Conservation (phyloP, 2,888 invertebrate genomes). For the Machimus rusticus region DNA sequence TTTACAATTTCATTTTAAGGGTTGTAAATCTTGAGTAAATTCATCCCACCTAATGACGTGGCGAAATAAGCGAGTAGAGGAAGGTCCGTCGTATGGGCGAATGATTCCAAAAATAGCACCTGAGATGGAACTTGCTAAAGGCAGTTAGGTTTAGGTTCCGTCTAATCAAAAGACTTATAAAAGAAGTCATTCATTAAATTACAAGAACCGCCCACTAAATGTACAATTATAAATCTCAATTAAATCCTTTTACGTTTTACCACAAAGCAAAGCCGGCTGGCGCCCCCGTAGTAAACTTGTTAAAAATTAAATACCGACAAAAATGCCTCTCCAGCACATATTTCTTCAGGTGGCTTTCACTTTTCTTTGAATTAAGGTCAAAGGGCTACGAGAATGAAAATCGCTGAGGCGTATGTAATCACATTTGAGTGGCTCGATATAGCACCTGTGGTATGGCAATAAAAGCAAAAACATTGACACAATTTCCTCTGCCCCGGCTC, state of each 20-base stretch:
- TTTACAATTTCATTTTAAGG: neutral
- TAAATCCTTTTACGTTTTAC: neutral
- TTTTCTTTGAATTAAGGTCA: slow-evolving; percentile 20
- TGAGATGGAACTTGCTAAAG: neutral
- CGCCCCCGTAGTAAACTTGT: neutral
- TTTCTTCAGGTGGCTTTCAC: neutral
- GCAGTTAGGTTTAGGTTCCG: neutral
- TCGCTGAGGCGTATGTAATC: neutral
- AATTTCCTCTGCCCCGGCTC: neutral
- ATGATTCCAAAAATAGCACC: neutral
- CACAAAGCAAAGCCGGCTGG: neutral
- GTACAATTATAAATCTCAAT: neutral
- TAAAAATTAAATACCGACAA: neutral
- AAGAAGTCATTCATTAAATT: neutral
- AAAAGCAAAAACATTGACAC: slow-evolving; percentile 33
- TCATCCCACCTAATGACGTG: neutral
- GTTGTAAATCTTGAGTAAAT: neutral
- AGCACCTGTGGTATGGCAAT: neutral
- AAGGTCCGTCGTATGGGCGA: neutral
- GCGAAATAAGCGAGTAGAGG: neutral
- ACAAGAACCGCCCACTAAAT: neutral
- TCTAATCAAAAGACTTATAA: neutral
- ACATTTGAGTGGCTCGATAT: slow-evolving; percentile 7
- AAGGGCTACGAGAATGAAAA: neutral
- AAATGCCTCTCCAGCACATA: neutral